These are phyloP conservation scores for Todiramphus saurophagus DNA, from an alignment of 2,113 vertebrate species.

Conservation along the genomic window DNA sequence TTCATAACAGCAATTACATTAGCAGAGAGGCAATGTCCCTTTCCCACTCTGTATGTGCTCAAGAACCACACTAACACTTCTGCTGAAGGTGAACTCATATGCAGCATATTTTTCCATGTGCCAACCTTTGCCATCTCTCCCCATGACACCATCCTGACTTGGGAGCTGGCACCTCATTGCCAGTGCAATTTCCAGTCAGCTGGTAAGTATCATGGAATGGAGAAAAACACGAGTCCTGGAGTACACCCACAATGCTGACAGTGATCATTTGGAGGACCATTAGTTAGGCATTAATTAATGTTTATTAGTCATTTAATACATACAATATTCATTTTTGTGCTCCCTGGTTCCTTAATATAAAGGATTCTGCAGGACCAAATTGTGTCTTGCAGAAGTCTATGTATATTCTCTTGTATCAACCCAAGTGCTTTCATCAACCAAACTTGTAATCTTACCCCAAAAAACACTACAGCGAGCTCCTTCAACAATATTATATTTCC, in stretches of 20 bases:
- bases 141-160: rapidly evolving
- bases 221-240: not conserved
- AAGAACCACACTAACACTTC: not conserved
- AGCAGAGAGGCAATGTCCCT: not conserved
- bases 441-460: not conserved
- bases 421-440: not conserved
- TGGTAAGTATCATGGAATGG: not conserved
- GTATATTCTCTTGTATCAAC: not conserved
- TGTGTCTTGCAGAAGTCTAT: not conserved
- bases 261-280: not conserved
- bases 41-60: not conserved
- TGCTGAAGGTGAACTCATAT: rapidly evolving
- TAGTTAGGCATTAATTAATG: no score
- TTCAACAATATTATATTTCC: not conserved
- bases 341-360: not conserved
- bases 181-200: not conserved
- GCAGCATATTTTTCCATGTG: not conserved
- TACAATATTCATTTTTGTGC: not conserved
- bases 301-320: no score
- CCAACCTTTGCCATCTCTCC: not conserved
- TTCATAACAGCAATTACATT: not conserved
- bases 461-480: not conserved
- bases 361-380: not conserved
- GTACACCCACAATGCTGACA: not conserved
- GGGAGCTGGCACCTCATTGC: not conserved